Evolutionary conservation across 2,888 invertebrate species (phyloP), one percentile per base, ranked within the genome.

Genomic region (Diarsia dahlii): DNA sequence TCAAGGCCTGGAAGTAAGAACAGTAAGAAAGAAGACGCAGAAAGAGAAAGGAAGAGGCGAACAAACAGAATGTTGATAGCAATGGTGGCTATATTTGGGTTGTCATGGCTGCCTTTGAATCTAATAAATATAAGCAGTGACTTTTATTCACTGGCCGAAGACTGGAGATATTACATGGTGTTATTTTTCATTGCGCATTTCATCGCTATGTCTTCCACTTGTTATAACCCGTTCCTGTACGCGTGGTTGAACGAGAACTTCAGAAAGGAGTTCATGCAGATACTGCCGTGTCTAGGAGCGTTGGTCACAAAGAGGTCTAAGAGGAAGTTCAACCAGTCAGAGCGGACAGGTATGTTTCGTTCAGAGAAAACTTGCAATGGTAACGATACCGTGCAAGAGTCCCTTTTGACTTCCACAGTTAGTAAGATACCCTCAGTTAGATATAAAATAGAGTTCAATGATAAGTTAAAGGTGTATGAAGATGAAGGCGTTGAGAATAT

Each of bases 191-290:
- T 98, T 79, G 97, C 98, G 9, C 99, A 99, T 92, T 97, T 98
- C 78, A 97, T 99, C 84, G 99, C 99, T 56, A 99, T 99, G 99
- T 98, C 98, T 89, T 99, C 99, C 76, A 99, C 98, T 3, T 99
- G 99, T 93, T 99, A 99, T 97, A 99, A 99, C 93, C 99, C 99
- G 0, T 98, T 99, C 92, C 97, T 99, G 20, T 99, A 99, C 95
- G 99, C 99, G 28, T 99, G 99, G 99, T 97, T 99, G 94, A 99
- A 99, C 94, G 99, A 99, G 87, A 99, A 99, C 95, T 99, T 99
- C 93, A 97, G 99, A 68, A 99, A 99, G 91, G 99, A 99, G 93
- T 99, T 99, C 94, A 98, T 98, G 91, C 97, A 98, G 93, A 98
- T 98, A 69, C 93, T 98, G 70, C 98, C 98, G 1, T 98, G 97